Percentiles rank a stretch among this genome's conserved stretches.
Conservation (phyloP, 2,888 invertebrate genomes). For the Alitta virens region DNA sequence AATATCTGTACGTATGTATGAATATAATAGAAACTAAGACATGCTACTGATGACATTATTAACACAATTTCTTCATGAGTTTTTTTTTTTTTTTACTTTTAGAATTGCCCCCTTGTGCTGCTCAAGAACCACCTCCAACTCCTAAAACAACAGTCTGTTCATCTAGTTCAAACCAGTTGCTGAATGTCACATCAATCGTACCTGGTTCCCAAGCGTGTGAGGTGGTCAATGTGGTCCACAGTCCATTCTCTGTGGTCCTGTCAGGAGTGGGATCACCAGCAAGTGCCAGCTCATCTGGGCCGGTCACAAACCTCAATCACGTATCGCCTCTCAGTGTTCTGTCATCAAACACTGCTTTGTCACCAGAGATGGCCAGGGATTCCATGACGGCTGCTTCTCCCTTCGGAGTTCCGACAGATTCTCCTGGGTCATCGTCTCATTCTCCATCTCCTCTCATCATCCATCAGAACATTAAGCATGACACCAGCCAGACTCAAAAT, state of each 20-base stretch:
- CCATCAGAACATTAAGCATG: conserved; percentile 8
- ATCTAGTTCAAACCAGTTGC: background rate
- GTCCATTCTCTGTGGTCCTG: background rate
- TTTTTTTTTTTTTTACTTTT: conserved; percentile 27
- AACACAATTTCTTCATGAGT: too few relatives aligned
- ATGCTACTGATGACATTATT: too few relatives aligned
- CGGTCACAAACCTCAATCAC: background rate
- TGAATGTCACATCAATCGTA: background rate
- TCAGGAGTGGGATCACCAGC: background rate
- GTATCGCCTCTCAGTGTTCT: background rate
- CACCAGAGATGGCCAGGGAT: conserved; percentile 2
- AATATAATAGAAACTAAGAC: too few relatives aligned
- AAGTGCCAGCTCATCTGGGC: background rate
- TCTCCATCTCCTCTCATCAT: conserved; percentile 10
- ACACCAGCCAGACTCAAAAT: background rate
- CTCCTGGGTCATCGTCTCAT: background rate
- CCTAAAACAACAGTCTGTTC: conserved; percentile 42
- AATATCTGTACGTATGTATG: too few relatives aligned
- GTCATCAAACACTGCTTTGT: background rate
- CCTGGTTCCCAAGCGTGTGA: background rate
- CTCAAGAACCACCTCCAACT: conserved; percentile 68
- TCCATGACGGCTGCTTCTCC: background rate
- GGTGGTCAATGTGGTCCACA: background rate
- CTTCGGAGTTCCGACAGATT: background rate
- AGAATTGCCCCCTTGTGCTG: conserved; percentile 86